Evolutionary conservation across 2,888 invertebrate species (phyloP), one percentile per base, ranked within the genome.

Genomic region (Limnephilus rhombicus): DNA sequence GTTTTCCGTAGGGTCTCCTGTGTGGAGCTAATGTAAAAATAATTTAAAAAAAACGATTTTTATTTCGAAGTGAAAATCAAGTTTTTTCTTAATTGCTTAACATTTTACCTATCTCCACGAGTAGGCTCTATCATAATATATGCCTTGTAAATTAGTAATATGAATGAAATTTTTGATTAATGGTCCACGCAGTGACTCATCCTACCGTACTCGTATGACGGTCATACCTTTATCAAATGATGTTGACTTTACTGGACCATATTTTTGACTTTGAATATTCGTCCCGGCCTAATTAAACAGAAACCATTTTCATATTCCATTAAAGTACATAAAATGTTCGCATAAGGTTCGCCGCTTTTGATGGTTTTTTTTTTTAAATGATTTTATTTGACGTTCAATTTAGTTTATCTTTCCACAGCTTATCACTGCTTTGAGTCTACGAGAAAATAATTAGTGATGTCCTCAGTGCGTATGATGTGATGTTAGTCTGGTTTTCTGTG

Each of bases 261-360:
- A 68, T 68, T 68, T 68, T 68, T n/a, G 68, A 68, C 68, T 68
- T 68, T 68, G 68, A 68, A 68, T n/a, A 68, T 68, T 68, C 68
- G n/a, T 68, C 24, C 7, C 24, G n/a, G 68, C 24, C 24, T 68
- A 68, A 68, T 68, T 68, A 68, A 68, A 24, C 13, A 24, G 18
- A 18, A 7, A 24, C 18, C 9, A 7, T n/a, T 24, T 68, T 68
- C 68, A 68, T 68, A 24, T 68, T 24, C 68, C 24, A 24, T n/a
- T 24, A 68, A 68, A 24, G 68, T n/a, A 68, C 68, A n/a, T 68
- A 68, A 68, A 68, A 68, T 68, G 2, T 68, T 68, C 7, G n/a
- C n/a, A n/a, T 68, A 9, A 68, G 24, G 68, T 24, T 68, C n/a
- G n/a, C 24, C 68, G 68, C 68, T 68, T 68, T 68, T 68, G 68